Conservation (phyloP, 2,888 invertebrate genomes). For the Chymomyza amoena region DNA sequence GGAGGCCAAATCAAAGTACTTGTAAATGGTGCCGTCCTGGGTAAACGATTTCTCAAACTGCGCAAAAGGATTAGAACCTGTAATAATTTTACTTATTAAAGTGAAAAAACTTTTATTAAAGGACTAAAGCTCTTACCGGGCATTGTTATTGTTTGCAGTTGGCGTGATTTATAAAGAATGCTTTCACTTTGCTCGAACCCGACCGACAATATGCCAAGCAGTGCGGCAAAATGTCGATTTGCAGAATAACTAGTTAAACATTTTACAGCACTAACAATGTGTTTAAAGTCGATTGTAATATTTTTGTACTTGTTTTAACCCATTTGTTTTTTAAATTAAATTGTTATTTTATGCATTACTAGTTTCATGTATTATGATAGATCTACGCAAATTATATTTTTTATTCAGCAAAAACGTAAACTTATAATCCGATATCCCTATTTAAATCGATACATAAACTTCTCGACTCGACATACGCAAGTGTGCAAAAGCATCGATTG, state of each 20-base stretch:
- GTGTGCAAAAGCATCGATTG: not conserved
- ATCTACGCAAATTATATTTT: not conserved
- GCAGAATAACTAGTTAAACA: not conserved
- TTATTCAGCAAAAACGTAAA: not conserved
- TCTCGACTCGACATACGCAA: not conserved
- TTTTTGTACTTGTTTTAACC: not conserved
- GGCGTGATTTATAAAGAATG: slow-evolving; percentile 20
- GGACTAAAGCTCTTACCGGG: slow-evolving; percentile 2
- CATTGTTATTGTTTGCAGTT: slow-evolving; percentile 5
- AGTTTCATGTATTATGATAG: not conserved
- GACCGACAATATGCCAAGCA: not conserved
- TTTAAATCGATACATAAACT: not conserved
- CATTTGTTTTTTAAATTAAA: not conserved
- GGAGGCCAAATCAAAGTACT: slow-evolving; percentile 88
- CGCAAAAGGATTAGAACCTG: slow-evolving; percentile 75
- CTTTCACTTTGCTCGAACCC: not conserved
- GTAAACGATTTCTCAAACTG: slow-evolving; percentile 75
- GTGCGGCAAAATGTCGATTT: not conserved
- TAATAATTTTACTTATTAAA: not conserved
- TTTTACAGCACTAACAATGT: not conserved
- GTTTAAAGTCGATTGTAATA: not conserved
- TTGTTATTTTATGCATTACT: no score
- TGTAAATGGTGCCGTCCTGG: slow-evolving; percentile 79
- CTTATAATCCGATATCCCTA: not conserved
- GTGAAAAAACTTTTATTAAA: slow-evolving; percentile 39